phyloP scores from a whole-genome alignment of 2,888 invertebrate genomes.

The Lobophora halterata region DNA sequence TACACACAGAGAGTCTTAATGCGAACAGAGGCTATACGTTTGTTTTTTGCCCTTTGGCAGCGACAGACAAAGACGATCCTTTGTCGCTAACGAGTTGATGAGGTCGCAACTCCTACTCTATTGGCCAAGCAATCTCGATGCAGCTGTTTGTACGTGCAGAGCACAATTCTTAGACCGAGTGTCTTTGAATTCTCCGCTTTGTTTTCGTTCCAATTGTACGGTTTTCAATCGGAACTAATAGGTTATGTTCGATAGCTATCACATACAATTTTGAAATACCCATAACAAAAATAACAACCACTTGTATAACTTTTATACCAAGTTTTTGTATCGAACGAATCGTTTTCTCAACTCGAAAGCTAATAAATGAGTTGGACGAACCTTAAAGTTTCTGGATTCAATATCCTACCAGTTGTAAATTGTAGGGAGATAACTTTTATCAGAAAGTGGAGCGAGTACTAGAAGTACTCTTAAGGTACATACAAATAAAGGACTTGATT shows the following conservation, averaged over 20 bases:
- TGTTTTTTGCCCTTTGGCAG: conserved; percentile 47
- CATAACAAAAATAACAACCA: no score
- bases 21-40: conserved; percentile 27
- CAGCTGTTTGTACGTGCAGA: conserved; percentile 23
- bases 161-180: conserved; percentile 18
- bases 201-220: conserved; percentile 3
- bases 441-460: conserved; percentile 14
- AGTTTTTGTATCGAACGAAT: background rate
- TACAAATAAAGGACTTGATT: background rate
- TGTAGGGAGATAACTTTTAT: conserved; percentile 25
- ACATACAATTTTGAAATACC: no score
- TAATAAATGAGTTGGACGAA: conserved; percentile 3
- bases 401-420: conserved; percentile 1
- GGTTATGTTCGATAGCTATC: no score
- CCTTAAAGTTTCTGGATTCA: conserved; percentile 1
- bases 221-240: conserved; percentile 12
- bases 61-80: conserved; percentile 51
- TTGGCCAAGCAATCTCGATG: conserved; percentile 34
- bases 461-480: background rate
- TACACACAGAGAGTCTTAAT: conserved; percentile 26
- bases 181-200: conserved; percentile 13
- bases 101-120: conserved; percentile 32
- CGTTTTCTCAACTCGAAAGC: conserved; percentile 1
- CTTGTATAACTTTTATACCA: background rate
- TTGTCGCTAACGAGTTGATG: conserved; percentile 59